Conservation (phyloP, 2,888 invertebrate genomes). For the Branchellion lobata region DNA sequence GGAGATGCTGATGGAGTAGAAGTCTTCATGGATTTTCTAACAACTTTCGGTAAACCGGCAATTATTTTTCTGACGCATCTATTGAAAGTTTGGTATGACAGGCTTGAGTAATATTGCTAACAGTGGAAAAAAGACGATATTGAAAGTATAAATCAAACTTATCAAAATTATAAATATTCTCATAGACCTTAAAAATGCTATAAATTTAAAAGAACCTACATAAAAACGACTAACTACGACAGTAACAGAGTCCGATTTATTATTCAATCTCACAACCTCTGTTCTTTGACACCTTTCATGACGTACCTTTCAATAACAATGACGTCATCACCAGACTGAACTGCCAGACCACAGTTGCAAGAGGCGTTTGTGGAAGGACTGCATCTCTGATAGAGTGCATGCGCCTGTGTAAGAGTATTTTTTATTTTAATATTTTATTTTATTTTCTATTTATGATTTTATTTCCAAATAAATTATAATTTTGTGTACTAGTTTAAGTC, state of each 20-base stretch:
- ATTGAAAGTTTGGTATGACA: too few species aligned
- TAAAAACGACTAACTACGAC: too few species aligned
- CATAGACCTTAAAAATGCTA: too few species aligned
- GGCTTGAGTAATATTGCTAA: too few species aligned
- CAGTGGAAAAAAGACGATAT: too few species aligned
- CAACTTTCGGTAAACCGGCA: background rate
- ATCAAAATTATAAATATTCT: too few species aligned
- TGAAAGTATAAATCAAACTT: too few species aligned
- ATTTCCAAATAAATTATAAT: background rate
- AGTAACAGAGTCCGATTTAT: too few species aligned
- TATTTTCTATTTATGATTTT: background rate
- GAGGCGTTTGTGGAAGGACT: constrained; percentile 46
- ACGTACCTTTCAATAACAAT: constrained; percentile 50
- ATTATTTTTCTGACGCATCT: constrained; percentile 8
- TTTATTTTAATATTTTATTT: background rate
- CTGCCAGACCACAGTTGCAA: constrained; percentile 52
- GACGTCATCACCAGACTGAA: constrained; percentile 51
- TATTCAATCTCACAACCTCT: too few species aligned
- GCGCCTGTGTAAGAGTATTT: constrained; percentile 48
- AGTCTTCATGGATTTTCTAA: background rate
- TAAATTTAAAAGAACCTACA: too few species aligned
- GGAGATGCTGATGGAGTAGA: background rate
- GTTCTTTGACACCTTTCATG: too few species aligned
- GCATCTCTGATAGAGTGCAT: constrained; percentile 51
- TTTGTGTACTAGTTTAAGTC: background rate